Base-by-base conservation (phyloP, 2,113 vertebrate species). In the Lipophrys pholis region DNA sequence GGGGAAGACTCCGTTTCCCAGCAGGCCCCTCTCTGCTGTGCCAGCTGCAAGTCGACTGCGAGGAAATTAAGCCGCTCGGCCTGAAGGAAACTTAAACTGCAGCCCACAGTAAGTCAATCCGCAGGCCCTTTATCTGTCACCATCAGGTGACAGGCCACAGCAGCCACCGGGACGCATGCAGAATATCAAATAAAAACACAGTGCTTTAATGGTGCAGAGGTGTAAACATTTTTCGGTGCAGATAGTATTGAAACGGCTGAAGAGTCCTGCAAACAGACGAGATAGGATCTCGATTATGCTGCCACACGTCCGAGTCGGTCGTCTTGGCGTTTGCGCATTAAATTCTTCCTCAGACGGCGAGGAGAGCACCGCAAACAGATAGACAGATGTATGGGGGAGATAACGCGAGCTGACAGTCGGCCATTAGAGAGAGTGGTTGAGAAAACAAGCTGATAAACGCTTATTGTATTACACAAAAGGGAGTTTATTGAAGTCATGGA, bases 381-480 rank as follows among this genome's bases (percentile, higher is more conserved):
- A 74, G 73, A 85, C 69, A 77, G 88, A 93, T 84, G 58, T 75
- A 92, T 87, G 78, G 68, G 46, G 8, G 17, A 61, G 67, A 88
- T 86, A 90, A 78, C 74, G 63, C 21, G 40, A 65, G 76, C 40
- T 57, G 87, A 89, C 89, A 89, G 73, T 64, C 76, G 14, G 73
- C 73, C 76, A 83, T 90, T 88, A 89, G 60, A 81, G 61, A 61
- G 55, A 73, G 54, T n/a, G 77, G 66, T 54, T 41, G 83, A 52
- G 80, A 87, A 83, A 86, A 86, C 76, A 84, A 79, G 77, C 78
- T 83, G 86, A 90, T 90, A 85, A 85, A 87, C 86, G 89, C 76
- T 91, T 85, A 91, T 91, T 89, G 82, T 83, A 63, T 88, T 81
- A 87, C 78, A 69, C 73, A 74, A 82, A 67, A 43, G 76, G 56